A percentile compares a stretch with the other conserved stretches of the same genome.
Evolutionary conservation across 2,888 invertebrate genomes (phyloP).

Genomic region (Amphipoea oculea): DNA sequence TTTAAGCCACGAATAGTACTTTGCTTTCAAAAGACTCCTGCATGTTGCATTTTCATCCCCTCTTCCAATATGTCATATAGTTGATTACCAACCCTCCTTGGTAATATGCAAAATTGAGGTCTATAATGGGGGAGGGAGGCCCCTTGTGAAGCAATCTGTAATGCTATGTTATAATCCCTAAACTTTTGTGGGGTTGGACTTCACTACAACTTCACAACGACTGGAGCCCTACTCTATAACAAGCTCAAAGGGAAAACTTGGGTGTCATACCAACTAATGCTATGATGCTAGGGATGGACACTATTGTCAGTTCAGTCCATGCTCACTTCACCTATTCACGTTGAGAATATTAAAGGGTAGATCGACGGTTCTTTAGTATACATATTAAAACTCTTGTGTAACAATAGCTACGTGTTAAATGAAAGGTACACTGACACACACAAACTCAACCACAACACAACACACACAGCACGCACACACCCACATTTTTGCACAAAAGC

Average conservation of each 20-base stretch:
- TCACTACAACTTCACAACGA: neutral
- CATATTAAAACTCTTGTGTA: neutral
- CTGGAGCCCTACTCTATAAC: neutral
- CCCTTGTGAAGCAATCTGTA: neutral
- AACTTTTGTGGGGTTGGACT: neutral
- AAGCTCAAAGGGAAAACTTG: neutral
- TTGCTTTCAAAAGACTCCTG: neutral
- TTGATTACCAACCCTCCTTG: slow-evolving; percentile 47
- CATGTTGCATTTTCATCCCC: neutral
- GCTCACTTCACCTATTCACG: no score
- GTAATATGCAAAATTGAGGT: slow-evolving; percentile 19
- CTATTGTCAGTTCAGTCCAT: no score
- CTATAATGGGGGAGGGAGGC: slow-evolving; percentile 3
- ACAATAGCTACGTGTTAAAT: neutral
- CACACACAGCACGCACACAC: slow-evolving; percentile 15
- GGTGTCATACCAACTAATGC: neutral
- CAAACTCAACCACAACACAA: neutral
- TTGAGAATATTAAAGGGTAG: neutral
- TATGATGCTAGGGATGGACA: no score
- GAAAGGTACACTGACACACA: neutral
- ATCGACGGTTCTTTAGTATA: neutral
- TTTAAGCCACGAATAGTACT: neutral
- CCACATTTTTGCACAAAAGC: slow-evolving; percentile 18
- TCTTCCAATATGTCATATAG: slow-evolving; percentile 10
- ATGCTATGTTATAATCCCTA: neutral